These are phyloP conservation scores for Diploptera punctata DNA, from an alignment of 2,888 invertebrate species.

Conservation along the genomic window DNA sequence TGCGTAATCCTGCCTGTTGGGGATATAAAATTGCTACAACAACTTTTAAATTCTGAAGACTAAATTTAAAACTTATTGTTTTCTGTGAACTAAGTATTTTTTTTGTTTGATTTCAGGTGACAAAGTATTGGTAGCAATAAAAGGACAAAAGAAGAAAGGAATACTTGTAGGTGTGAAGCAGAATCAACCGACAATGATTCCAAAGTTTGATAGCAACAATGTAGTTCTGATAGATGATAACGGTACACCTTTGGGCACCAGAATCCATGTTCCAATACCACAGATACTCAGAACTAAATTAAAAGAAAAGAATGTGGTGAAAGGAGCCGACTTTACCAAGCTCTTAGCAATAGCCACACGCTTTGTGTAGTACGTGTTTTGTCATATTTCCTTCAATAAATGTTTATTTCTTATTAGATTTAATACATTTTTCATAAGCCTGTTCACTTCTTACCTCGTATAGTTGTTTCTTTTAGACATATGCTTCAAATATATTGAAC, in stretches of 20 bases:
- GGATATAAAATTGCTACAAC: not conserved
- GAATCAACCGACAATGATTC: conserved; percentile 79
- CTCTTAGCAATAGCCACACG: conserved; percentile 86
- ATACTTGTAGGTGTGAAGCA: conserved; percentile 89
- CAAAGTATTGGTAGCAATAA: conserved; percentile 89
- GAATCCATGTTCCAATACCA: conserved; percentile 95
- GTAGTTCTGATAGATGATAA: conserved; percentile 94
- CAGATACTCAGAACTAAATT: conserved; percentile 83
- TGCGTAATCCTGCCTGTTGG: not conserved
- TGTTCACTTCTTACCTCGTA: too few relatives aligned
- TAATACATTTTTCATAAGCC: too few relatives aligned
- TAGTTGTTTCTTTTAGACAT: too few relatives aligned
- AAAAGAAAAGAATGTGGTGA: conserved; percentile 78
- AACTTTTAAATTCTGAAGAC: not conserved
- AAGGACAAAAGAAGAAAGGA: conserved; percentile 94
- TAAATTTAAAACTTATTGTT: not conserved
- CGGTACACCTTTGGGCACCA: conserved; percentile 92
- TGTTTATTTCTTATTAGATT: too few relatives aligned
- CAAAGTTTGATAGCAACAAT: conserved; percentile 95
- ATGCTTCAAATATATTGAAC: too few relatives aligned
- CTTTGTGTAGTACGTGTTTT: conserved; percentile 81
- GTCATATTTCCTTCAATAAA: too few relatives aligned
- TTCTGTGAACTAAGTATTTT: not conserved
- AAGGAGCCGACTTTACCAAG: conserved; percentile 92
- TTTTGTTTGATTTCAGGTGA: conserved; percentile 68